A percentile compares a stretch with the other conserved stretches of the same genome.
Evolutionary conservation across 2,797 vertebrate genomes (phyloP).

Genomic region (Tokudaia tokunoshimensis): DNA sequence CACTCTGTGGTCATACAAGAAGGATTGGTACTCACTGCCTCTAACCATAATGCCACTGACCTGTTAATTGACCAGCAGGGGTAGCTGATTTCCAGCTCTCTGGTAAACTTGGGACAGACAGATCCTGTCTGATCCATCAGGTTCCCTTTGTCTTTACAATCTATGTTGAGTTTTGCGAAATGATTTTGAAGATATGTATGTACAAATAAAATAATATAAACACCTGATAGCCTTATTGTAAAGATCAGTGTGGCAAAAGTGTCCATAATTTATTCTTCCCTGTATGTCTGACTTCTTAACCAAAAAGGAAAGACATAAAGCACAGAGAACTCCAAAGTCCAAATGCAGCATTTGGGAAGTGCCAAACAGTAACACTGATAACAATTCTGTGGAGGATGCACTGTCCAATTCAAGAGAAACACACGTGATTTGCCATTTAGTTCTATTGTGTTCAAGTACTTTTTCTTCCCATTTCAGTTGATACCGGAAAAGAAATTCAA

Average conservation of each 20-base stretch:
- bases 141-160: constrained; percentile 52
- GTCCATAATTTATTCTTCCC: constrained; percentile 64
- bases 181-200: constrained; percentile 55
- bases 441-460: constrained; percentile 79
- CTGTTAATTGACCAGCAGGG: constrained; percentile 57
- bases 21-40: constrained; percentile 33
- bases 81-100: constrained; percentile 59
- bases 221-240: background rate
- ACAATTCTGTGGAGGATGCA: constrained; percentile 60
- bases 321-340: constrained; percentile 55
- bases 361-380: constrained; percentile 71
- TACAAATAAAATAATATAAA: constrained; percentile 44
- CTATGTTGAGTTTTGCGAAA: background rate
- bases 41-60: constrained; percentile 63
- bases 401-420: constrained; percentile 58
- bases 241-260: constrained; percentile 49
- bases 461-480: constrained; percentile 70
- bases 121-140: background rate
- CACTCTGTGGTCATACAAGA: constrained; percentile 15
- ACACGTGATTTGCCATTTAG: constrained; percentile 76
- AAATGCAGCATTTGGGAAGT: constrained; percentile 69
- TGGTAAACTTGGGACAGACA: constrained; percentile 39
- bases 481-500: constrained; percentile 73
- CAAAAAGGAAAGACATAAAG: constrained; percentile 62
- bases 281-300: constrained; percentile 25